Evolutionary conservation across 2,797 vertebrate genomes (phyloP).

Genomic region (Halcyon smyrnensis): DNA sequence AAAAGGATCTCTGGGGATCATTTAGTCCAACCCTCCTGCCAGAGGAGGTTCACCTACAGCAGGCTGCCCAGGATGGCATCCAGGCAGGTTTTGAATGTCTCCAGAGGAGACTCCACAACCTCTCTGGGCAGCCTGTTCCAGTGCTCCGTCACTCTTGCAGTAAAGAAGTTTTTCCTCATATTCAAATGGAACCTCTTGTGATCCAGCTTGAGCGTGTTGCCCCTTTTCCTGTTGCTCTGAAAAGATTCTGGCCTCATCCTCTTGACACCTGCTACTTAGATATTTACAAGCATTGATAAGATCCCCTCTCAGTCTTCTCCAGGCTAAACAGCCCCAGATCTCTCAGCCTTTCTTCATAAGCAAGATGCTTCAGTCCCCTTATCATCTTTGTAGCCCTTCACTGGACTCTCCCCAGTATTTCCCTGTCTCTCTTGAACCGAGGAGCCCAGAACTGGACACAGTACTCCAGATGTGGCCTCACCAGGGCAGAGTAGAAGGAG

Average conservation of each 20-base stretch:
- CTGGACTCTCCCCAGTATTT: neutral
- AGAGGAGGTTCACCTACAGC: no score
- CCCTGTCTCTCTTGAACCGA: neutral
- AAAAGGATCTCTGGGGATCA: no score
- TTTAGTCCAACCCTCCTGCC: no score
- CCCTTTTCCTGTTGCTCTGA: neutral
- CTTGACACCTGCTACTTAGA: neutral
- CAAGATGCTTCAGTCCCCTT: neutral
- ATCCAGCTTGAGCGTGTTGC: neutral
- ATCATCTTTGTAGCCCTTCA: neutral
- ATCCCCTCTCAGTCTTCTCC: neutral
- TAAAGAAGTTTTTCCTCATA: neutral
- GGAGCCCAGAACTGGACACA: neutral
- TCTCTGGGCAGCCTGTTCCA: neutral
- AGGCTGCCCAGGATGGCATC: no score
- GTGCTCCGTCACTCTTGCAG: neutral
- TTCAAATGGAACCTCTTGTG: neutral
- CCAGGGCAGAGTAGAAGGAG: no score
- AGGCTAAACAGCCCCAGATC: neutral
- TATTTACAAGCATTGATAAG: neutral
- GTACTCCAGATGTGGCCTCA: neutral
- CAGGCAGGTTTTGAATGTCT: no score
- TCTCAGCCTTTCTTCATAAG: neutral
- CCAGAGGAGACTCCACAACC: neutral
- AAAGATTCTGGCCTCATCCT: neutral